Evolutionary conservation across 2,888 invertebrate genomes (phyloP), one percentile per base, ranked within the genome.

Genomic region (Conomelus anceps): DNA sequence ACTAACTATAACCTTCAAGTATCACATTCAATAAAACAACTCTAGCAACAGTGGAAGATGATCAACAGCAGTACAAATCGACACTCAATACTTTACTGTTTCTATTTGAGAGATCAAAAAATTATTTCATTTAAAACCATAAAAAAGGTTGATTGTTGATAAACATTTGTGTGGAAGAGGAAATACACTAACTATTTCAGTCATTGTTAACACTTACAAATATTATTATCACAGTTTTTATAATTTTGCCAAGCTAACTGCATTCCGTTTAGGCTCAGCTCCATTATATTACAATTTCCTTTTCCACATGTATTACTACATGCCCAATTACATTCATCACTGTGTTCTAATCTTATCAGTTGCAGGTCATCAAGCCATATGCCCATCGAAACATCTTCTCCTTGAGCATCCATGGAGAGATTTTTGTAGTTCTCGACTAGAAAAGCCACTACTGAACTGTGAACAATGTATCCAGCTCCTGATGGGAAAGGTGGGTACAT

Each of bases 401-500:
- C 92, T 84, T 91, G 90, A 88, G 89, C 90, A 9, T 17, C 85
- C 22, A 24, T 88, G 3, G 88, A 84, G 13, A 89, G 84, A 22
- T 88, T 89, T 22, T 90, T 29, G 20, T 84, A 26, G 22, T 89
- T 23, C 29, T 85, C 23, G 85, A 29, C 22, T 13, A 88, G 22
- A 29, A 20, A 88, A 22, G 24, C 20, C 24, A 88, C 22, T 0
- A 88, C 26, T 4, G 90, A 88, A 9, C 88, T 85, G 26, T 90
- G 89, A 0, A 92, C 90, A 23, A 92, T 90, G 90, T 92, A 92
- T 0, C 92, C 92, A 17, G 92, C 91, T 13, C 92, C 92, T 84
- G 91, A 92, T 6, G 92, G 92, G 87, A 92, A 92, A 3, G 91
- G 91, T 22, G 92, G 92, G 89, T 92, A 92, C 13, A 90, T 90